Evolutionary conservation across 64 coral and sea anemone species (phyloP), one percentile per base, ranked within the genome.

Genomic region (Porites lutea): DNA sequence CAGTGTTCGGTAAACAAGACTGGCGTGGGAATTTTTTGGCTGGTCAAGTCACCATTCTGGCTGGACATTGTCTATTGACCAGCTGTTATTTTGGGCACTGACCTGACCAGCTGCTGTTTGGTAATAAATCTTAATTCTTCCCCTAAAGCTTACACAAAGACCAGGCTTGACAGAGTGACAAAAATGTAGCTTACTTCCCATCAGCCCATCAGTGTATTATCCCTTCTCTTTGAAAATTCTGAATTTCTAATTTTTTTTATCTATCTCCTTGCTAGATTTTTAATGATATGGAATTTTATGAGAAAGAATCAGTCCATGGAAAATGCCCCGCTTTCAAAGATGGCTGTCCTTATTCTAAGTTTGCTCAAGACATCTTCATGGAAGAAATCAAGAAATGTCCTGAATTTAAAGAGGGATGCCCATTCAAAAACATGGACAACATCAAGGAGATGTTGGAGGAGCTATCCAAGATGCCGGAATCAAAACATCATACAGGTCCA

Each of bases 321-420:
- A 63, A 82, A 6, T 94, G 92, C 45, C 92, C 92, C 44, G 92
- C 92, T 20, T 94, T 94, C 48, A 89, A 89, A 44, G 77, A 89
- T 27, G 87, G 77, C 1, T 94, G 92, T 60, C 92, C 92, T 52
- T 94, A 85, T 68, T 78, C 87, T n/a, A 84, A 89, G 48, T 5
- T 83, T 59, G 68, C 72, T n/a, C 89, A 77, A 70, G 79, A 89
- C 74, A 47, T 62, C 21, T 78, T 89, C 62, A 43, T 94, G 44
- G 76, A 85, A 89, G 86, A 89, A 72, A 92, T 77, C 60, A 82
- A 84, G 79, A 90, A 90, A 27, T 95, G 93, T 43, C 88, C 93
- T 20, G 82, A 87, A 82, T 86, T 92, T 5, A 78, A 87, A 6
- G 72, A 69, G 5, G 90, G 82, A 52, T 86, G 82, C 86, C 81